These are phyloP conservation scores for Goniozus legneri DNA, from an alignment of 1,140 invertebrate genomes.

Conservation along the genomic window DNA sequence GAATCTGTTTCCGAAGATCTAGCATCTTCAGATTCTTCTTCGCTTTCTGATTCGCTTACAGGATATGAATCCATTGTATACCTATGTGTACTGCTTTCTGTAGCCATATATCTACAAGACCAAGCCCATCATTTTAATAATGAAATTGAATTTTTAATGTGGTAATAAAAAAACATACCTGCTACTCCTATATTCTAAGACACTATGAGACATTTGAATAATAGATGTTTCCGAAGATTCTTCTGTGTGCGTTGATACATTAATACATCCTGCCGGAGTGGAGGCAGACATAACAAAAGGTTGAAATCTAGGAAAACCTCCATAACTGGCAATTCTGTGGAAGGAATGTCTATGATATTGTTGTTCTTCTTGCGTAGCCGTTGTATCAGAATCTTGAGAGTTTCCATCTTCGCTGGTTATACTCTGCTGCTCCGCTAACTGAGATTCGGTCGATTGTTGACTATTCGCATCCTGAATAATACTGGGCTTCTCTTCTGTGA, in stretches of 20 bases:
- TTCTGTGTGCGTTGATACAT: constrained; percentile 30
- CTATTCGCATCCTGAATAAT: constrained; percentile 12
- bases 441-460: constrained; percentile 24
- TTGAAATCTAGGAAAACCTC: constrained; percentile 45
- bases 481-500: constrained; percentile 23
- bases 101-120: constrained; percentile 35
- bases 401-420: constrained; percentile 40
- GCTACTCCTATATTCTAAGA: constrained; percentile 48
- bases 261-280: constrained; percentile 28
- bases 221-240: constrained; percentile 37
- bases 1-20: constrained; percentile 42
- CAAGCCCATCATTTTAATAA: constrained; percentile 5
- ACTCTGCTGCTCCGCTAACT: constrained; percentile 33
- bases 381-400: constrained; percentile 40
- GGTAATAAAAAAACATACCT: constrained; percentile 30
- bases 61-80: constrained; percentile 38
- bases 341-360: constrained; percentile 42
- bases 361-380: constrained; percentile 31
- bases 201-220: constrained; percentile 44
- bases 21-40: constrained; percentile 47
- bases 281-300: constrained; percentile 48
- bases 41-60: constrained; percentile 51
- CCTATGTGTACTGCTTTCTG: constrained; percentile 37
- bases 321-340: constrained; percentile 42
- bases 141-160: constrained; percentile 2